Base-by-base conservation (phyloP, 2,888 invertebrate genomes). In the Ichneumon xanthorius region DNA sequence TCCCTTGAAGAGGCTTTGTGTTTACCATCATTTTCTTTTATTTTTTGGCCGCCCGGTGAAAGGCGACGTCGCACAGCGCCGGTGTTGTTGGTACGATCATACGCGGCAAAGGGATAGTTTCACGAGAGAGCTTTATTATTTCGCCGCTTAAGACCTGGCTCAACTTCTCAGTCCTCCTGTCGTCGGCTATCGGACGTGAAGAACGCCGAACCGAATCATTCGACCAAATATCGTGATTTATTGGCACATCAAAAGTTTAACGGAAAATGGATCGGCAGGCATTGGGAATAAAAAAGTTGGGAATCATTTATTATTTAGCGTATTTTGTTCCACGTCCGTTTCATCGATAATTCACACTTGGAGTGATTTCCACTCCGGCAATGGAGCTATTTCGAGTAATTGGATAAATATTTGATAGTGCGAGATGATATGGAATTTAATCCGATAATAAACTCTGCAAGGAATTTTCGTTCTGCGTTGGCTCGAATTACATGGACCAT, bases 121-220 rank as follows among this genome's bases (percentile, higher is more conserved):
- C 61, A 45, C 1, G 63, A 68, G 48, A 71, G 55, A 65, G 78
- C 48, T 75, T 75, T 82, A 82, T 85, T 82, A 77, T 82, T 82
- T 81, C 55, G 50, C 40, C 53, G 63, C 82, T 82, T 72, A 65
- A 77, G 33, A 40, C 22, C 76, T 9, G 53, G 77, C 82, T 82
- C 77, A 77, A 82, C 65, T 48, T 82, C 67, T 72, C 82, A 78
- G 72, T 22, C 30, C 71, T 55, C 72, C 72, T 55, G 58, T 65
- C 33, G 70, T 67, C 40, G 37, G 26, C 40, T 65, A 70, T 82
- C 68, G 71, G 22, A 77, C 82, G 72, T 77, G 72, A 77, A 82
- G 77, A 82, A 82, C 67, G 77, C 71, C 82, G 72, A 65, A 77
- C 53, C 71, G 77, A 77, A 82, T 77, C 50, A 76, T 76, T 58